A percentile compares a stretch with the other conserved stretches of the same genome.
These are phyloP conservation scores for Cydia strobilella DNA, from an alignment of 1,140 invertebrate genomes.

Conservation along the genomic window DNA sequence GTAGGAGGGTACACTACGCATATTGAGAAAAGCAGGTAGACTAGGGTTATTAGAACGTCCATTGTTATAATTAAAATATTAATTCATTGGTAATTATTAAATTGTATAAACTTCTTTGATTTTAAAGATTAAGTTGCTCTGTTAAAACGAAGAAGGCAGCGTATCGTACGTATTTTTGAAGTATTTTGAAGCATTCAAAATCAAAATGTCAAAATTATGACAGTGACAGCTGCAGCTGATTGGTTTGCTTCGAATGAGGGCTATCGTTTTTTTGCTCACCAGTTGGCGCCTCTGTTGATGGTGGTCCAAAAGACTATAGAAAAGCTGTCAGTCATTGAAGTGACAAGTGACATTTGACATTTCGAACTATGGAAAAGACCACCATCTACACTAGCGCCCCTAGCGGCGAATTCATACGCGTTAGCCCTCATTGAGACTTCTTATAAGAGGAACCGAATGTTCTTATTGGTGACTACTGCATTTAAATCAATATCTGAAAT, in stretches of 20 bases:
- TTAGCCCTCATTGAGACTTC: too few species aligned
- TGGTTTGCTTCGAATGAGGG: neutral
- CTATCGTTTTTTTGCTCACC: too few species aligned
- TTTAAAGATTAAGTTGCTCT: neutral
- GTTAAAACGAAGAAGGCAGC: neutral
- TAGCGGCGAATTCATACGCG: too few species aligned
- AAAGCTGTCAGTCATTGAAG: too few species aligned
- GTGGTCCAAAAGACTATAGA: too few species aligned
- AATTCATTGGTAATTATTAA: neutral
- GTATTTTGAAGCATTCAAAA: neutral
- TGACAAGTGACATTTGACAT: too few species aligned
- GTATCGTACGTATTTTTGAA: neutral
- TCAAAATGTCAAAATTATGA: neutral
- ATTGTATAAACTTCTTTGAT: neutral
- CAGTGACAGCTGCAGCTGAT: slow-evolving; percentile 17
- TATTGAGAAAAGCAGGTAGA: slow-evolving; percentile 85
- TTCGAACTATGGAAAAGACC: too few species aligned
- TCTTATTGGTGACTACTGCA: too few species aligned
- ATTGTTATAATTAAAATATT: slow-evolving; percentile 45
- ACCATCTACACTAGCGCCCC: too few species aligned
- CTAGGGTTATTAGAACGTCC: slow-evolving; percentile 82
- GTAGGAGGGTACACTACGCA: slow-evolving; percentile 88
- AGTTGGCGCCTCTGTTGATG: too few species aligned
- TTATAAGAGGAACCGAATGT: too few species aligned
- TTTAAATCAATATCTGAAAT: neutral